Percentiles rank a stretch among this genome's conserved stretches.
These are phyloP conservation scores for Sceloporus tristichus DNA, from an alignment of 2,113 vertebrate genomes.

Conservation along the genomic window DNA sequence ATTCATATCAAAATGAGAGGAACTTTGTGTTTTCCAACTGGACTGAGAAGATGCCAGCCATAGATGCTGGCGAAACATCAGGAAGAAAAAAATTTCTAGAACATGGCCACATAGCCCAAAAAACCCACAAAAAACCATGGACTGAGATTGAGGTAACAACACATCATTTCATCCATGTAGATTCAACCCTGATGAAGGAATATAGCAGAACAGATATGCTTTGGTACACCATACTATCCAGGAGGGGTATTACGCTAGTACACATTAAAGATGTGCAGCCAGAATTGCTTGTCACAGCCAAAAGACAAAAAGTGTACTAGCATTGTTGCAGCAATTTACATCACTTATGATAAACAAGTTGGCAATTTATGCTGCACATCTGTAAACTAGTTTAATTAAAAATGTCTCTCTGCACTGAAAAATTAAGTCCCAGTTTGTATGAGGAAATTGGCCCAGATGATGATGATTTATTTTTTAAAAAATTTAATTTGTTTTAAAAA, in stretches of 20 bases:
- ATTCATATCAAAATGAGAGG: no score
- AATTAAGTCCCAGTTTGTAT: neutral
- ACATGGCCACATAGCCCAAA: no score
- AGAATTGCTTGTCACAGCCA: neutral
- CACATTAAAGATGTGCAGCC: neutral
- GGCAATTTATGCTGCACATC: neutral
- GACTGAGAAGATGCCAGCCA: no score
- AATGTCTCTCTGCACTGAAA: neutral
- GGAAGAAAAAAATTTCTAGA: no score
- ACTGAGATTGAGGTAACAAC: no score
- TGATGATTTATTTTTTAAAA: no score
- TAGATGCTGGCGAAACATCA: no score
- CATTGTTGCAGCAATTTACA: neutral
- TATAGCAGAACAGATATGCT: neutral
- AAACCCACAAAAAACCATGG: no score
- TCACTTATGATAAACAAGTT: neutral
- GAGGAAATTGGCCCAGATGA: neutral
- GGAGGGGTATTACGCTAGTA: neutral
- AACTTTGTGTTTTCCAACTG: no score
- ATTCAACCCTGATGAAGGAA: neutral
- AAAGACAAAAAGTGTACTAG: no score
- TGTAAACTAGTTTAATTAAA: neutral
- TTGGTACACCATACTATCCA: neutral
- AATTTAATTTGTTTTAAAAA: no score
- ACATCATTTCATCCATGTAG: no score